phyloP scores from a whole-genome alignment of 30 jellyfish, hydroid and myxozoan genomes.

The Haliclystus octoradiatus region DNA sequence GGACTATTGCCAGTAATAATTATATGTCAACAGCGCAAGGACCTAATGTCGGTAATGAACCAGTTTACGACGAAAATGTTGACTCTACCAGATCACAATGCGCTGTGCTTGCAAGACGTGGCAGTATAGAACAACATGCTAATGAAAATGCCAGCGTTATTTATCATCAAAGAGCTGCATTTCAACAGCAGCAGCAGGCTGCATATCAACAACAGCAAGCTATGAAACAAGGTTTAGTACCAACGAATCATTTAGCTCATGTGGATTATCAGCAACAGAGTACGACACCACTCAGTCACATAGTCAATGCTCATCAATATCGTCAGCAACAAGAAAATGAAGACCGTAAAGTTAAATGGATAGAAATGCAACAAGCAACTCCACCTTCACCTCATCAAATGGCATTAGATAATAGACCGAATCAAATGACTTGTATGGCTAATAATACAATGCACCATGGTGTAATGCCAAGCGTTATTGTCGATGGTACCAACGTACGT shows the following conservation, averaged over 20 bases:
- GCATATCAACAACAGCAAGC: slow-evolving; percentile 11
- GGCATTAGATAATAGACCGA: neutral
- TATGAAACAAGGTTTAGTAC: neutral
- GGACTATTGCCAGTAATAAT: neutral
- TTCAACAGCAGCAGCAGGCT: slow-evolving; percentile 1
- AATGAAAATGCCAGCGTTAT: no score
- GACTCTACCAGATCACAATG: neutral
- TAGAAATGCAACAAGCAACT: neutral
- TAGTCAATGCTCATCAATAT: neutral
- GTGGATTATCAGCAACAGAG: slow-evolving; percentile 38
- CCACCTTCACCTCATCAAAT: neutral
- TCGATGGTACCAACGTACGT: neutral
- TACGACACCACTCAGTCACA: neutral
- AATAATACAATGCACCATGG: no score
- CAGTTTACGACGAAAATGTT: no score
- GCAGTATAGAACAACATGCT: neutral
- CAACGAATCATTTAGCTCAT: neutral
- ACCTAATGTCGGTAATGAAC: neutral
- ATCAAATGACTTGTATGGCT: no score
- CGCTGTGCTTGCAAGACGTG: neutral
- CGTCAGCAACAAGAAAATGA: neutral
- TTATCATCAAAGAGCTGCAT: no score
- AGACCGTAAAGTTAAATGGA: neutral
- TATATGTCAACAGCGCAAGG: neutral
- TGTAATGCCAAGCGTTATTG: neutral